Base-by-base conservation (phyloP, 2,797 vertebrate species). In the Urocyon cinereoargenteus region DNA sequence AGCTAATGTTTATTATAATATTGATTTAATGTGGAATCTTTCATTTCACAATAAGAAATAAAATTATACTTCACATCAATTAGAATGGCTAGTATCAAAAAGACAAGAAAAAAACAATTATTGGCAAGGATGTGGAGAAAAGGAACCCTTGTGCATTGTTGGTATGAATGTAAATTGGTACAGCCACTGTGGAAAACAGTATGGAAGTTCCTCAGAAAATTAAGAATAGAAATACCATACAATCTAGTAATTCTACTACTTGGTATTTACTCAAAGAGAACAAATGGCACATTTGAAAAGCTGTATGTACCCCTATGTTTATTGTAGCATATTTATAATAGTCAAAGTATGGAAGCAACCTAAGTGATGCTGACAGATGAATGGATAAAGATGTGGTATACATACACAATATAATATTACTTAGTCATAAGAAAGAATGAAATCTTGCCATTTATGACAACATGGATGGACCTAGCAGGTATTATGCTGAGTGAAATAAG, bases 21-120 rank as follows among this genome's bases (percentile, higher is more conserved):
- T 49, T 66, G 68, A 83, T 31, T 85, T 45, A 55, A 70, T 28
- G 49, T 87, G 36, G 45, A 92, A 75, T 81, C 16, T 64, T 90
- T 92, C 12, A 91, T 88, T 91, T 95, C 61, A 72, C 14, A 88
- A 53, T 88, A 96, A 78, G 53, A 95, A 70, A 77, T 92, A 62
- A 96, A 81, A 86, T 75, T 68, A 92, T 70, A 12, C 19, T 0
- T 70, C 18, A 70, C n/a, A 68, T 34, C 34, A 70, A 18, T 70
- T 34, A 70, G 66, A 70, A 70, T 21, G 34, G 9, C 66, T 36
- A 36, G 8, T 36, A 34, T 36, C 66, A 68, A n/a, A 68, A 68
- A 68, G 66, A 68, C 66, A 19, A 68, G n/a, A 68, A 26, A 26
- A 26, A 45, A 26, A 40, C 6, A 14, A 16, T 6, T 15, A 40